Conservation (phyloP, 2,113 vertebrate species). For the Clinocottus analis region DNA sequence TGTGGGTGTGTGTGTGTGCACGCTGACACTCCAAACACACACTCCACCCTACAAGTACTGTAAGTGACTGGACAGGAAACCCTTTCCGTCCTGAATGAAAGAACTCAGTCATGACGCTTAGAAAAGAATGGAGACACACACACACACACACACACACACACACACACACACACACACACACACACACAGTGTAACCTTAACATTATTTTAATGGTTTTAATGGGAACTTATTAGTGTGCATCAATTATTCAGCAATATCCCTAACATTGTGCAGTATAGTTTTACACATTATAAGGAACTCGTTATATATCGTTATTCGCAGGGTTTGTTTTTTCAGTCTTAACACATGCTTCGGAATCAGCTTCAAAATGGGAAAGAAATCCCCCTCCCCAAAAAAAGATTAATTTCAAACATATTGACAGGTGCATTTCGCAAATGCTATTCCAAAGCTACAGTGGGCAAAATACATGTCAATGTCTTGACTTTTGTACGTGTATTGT, state of each 20-base stretch:
- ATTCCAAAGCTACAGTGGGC: neutral
- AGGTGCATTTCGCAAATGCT: neutral
- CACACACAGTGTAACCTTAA: neutral
- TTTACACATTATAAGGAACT: neutral
- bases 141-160: neutral
- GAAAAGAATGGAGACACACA: slow-evolving; percentile 67
- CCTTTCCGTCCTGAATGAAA: slow-evolving; percentile 81
- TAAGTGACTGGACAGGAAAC: slow-evolving; percentile 78
- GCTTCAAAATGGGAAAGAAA: neutral
- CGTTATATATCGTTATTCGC: neutral
- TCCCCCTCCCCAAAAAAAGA: neutral
- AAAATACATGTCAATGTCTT: neutral
- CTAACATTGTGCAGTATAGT: neutral
- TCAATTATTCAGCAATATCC: neutral
- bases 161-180: slow-evolving; percentile 1
- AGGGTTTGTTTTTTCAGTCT: neutral
- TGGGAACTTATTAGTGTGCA: neutral
- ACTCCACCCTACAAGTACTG: slow-evolving; percentile 69
- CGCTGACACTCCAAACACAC: slow-evolving; percentile 3
- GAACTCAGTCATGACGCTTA: slow-evolving; percentile 71
- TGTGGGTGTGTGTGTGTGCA: neutral
- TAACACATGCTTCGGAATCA: neutral
- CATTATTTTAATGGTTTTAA: no score
- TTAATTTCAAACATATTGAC: neutral
- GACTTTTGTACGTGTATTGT: neutral